A percentile compares a stretch with the other conserved stretches of the same genome.
Conservation (phyloP, 2,797 vertebrate species). For the Phoeniculus purpureus region DNA sequence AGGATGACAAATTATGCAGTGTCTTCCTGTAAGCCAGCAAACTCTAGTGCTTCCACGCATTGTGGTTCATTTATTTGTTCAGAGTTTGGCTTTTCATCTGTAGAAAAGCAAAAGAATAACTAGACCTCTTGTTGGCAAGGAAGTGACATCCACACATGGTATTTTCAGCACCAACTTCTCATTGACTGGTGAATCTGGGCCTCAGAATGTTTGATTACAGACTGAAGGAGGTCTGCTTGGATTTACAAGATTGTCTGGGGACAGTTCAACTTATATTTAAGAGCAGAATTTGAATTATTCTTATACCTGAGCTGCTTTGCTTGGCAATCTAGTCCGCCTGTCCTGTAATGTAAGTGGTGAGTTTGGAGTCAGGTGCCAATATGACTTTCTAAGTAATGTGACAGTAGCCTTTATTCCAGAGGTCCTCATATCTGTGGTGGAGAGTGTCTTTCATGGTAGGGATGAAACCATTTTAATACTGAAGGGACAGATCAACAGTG, state of each 20-base stretch:
- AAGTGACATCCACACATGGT: background rate
- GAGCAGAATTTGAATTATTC: background rate
- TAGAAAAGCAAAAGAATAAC: slow-evolving; percentile 4
- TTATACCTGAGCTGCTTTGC: background rate
- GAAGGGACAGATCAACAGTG: background rate
- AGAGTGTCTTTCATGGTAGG: background rate
- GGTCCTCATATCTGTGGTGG: background rate
- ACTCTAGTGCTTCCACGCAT: background rate
- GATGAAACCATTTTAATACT: background rate
- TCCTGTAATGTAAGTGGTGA: background rate
- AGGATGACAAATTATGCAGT: background rate
- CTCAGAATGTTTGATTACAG: background rate
- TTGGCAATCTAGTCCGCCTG: background rate
- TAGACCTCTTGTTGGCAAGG: background rate
- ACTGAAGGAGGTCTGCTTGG: background rate
- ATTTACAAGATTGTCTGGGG: background rate
- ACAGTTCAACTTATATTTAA: background rate
- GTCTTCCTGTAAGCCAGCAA: background rate
- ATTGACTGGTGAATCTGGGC: background rate
- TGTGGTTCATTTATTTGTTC: slow-evolving; percentile 1
- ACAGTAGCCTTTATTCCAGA: background rate
- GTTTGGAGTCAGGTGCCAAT: background rate
- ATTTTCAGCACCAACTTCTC: background rate
- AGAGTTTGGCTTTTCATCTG: background rate
- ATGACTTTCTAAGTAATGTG: background rate